These are phyloP conservation scores for Leptinotarsa texana DNA, from an alignment of 1,140 invertebrate genomes.

Conservation along the genomic window DNA sequence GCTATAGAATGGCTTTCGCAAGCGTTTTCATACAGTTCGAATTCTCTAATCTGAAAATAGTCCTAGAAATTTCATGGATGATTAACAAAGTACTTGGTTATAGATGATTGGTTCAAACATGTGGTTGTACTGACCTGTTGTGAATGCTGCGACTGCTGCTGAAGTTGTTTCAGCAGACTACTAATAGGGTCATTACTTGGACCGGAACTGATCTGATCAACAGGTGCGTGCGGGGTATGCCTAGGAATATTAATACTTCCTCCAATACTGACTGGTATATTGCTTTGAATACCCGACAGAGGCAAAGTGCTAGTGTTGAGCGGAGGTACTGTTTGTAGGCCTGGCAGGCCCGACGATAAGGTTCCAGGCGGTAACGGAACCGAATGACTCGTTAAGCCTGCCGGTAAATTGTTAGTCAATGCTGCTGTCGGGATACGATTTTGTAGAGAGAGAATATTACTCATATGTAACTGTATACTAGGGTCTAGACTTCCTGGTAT, in stretches of 20 bases:
- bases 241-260: conserved; percentile 34
- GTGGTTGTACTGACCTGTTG: conserved; percentile 13
- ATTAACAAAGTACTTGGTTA: no score
- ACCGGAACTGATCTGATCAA: conserved; percentile 40
- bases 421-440: conserved; percentile 52
- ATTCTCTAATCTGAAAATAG: no score
- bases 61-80: no score
- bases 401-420: conserved; percentile 29
- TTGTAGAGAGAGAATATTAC: conserved; percentile 57
- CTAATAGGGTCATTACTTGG: conserved; percentile 60
- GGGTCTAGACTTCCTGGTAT: conserved; percentile 54
- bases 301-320: conserved; percentile 29
- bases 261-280: conserved; percentile 26
- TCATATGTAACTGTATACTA: conserved; percentile 60
- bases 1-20: no score
- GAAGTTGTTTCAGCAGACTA: conserved; percentile 59
- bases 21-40: no score
- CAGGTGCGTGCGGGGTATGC: conserved; percentile 32
- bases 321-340: conserved; percentile 26
- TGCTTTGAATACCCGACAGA: conserved; percentile 28
- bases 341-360: conserved; percentile 34
- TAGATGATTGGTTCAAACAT: no score
- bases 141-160: conserved; percentile 39
- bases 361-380: conserved; percentile 35
- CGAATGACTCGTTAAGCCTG: conserved; percentile 31